phyloP scores from a whole-genome alignment of 2,113 vertebrate species.

The Phyllostomus discolor region DNA sequence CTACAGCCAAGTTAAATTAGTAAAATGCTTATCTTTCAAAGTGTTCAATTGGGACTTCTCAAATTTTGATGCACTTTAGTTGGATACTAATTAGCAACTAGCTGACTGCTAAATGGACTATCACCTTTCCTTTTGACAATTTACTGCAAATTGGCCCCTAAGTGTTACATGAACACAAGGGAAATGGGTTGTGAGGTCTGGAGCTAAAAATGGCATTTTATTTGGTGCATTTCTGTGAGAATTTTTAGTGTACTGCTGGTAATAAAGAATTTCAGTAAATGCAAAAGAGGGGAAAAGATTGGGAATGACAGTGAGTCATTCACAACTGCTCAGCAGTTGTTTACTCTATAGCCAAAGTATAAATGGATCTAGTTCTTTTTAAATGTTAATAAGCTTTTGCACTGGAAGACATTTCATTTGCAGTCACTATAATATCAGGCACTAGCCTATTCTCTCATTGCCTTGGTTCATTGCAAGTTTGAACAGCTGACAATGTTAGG shows the following conservation, averaged over 20 bases:
- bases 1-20: slow-evolving; percentile 74
- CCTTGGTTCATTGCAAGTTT: neutral
- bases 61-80: slow-evolving; percentile 78
- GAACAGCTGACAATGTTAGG: slow-evolving; percentile 56
- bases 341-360: slow-evolving; percentile 15
- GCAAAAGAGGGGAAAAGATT: slow-evolving; percentile 63
- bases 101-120: slow-evolving; percentile 81
- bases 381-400: slow-evolving; percentile 62
- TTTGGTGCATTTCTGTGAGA: slow-evolving; percentile 46
- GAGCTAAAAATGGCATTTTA: slow-evolving; percentile 39
- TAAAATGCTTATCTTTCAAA: slow-evolving; percentile 78
- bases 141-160: slow-evolving; percentile 56
- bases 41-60: slow-evolving; percentile 75
- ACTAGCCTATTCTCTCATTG: slow-evolving; percentile 7
- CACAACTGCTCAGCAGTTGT: slow-evolving; percentile 53
- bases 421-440: slow-evolving; percentile 55
- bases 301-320: slow-evolving; percentile 46
- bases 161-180: slow-evolving; percentile 1
- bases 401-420: slow-evolving; percentile 14
- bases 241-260: slow-evolving; percentile 51
- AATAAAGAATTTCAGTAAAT: slow-evolving; percentile 65
- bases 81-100: slow-evolving; percentile 81
- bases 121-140: slow-evolving; percentile 77
- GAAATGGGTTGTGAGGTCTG: slow-evolving; percentile 35
- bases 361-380: slow-evolving; percentile 56